Conservation (phyloP, 2,888 invertebrate genomes). For the Aelia acuminata region DNA sequence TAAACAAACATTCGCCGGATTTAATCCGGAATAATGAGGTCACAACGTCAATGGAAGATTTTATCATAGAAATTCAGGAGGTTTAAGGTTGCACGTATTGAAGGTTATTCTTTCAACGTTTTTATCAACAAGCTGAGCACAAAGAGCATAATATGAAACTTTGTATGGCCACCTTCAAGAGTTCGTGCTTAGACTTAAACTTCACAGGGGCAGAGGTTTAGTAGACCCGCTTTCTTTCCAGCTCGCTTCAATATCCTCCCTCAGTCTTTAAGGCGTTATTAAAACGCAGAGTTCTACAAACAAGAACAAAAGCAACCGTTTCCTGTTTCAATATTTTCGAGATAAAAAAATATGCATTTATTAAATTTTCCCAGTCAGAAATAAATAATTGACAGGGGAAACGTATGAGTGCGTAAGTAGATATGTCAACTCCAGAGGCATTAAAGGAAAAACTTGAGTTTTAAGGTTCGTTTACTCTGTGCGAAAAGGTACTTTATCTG, state of each 20-base stretch:
- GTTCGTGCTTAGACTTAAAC: background rate
- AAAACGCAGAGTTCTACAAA: background rate
- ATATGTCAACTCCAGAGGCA: too few species aligned
- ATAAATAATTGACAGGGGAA: too few species aligned
- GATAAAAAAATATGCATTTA: too few species aligned
- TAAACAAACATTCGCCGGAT: background rate
- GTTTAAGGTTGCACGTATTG: background rate
- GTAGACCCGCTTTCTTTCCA: background rate
- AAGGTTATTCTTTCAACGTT: background rate
- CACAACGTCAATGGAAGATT: background rate
- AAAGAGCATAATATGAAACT: slow-evolving; percentile 27
- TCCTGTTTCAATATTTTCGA: background rate
- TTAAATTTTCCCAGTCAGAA: too few species aligned
- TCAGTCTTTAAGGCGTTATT: slow-evolving; percentile 16
- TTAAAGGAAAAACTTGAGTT: too few species aligned
- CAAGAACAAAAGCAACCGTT: background rate
- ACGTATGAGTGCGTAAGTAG: too few species aligned
- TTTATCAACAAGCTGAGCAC: slow-evolving; percentile 13
- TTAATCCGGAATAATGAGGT: background rate
- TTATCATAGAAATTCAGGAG: background rate
- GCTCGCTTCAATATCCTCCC: background rate
- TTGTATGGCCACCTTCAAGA: slow-evolving; percentile 12
- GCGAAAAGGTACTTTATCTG: too few species aligned
- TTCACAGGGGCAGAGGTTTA: slow-evolving; percentile 22
- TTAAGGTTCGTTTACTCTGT: too few species aligned